phyloP scores from a whole-genome alignment of 2,888 invertebrate genomes.

The Oxycera nigricornis region DNA sequence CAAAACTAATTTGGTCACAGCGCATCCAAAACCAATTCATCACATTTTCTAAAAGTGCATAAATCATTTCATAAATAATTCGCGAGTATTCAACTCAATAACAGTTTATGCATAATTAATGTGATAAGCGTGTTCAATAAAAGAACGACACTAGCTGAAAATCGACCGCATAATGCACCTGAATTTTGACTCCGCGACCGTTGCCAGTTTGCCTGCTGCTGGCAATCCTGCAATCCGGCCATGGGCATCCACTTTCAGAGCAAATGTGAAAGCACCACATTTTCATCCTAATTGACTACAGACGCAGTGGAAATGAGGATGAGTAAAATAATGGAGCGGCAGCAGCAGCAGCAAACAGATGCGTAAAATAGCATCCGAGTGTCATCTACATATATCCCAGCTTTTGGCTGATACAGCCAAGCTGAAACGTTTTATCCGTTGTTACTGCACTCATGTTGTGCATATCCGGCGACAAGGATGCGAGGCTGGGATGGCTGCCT shows the following conservation, averaged over 20 bases:
- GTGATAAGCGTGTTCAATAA: neutral
- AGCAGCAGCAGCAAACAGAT: constrained; percentile 14
- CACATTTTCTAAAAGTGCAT: constrained; percentile 5
- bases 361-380: constrained; percentile 28
- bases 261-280: constrained; percentile 10
- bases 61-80: constrained; percentile 12
- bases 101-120: constrained; percentile 18
- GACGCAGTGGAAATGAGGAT: constrained; percentile 15
- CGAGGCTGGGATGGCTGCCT: too few relatives aligned
- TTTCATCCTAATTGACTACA: constrained; percentile 24
- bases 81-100: neutral
- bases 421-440: constrained; percentile 9
- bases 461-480: constrained; percentile 7
- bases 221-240: neutral
- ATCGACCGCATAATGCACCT: constrained; percentile 32
- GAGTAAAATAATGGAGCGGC: constrained; percentile 23
- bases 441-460: neutral
- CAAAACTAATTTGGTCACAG: too few relatives aligned
- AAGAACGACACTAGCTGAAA: constrained; percentile 16
- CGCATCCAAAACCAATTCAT: neutral
- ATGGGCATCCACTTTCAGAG: constrained; percentile 14
- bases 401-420: neutral
- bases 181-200: constrained; percentile 21
- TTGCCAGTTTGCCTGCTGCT: too few relatives aligned
- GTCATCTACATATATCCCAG: constrained; percentile 4